Conservation (phyloP, 1,140 invertebrate species). For the Drusus annulatus region DNA sequence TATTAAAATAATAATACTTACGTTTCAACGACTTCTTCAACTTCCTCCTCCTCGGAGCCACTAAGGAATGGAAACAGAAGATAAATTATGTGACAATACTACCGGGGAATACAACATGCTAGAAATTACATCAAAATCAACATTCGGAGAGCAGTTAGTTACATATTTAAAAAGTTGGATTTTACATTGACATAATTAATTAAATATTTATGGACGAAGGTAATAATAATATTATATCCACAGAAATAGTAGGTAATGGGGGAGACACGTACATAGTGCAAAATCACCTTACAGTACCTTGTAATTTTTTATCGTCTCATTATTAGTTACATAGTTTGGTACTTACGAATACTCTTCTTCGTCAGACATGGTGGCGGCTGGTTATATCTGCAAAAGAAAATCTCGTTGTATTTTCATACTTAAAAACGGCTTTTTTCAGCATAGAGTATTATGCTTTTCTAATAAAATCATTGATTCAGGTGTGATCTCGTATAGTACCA, state of each 20-base stretch:
- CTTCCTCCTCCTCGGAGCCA: constrained; percentile 78
- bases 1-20: constrained; percentile 69
- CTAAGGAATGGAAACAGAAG: constrained; percentile 61
- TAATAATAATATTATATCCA: background rate
- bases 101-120: constrained; percentile 10
- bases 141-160: constrained; percentile 22
- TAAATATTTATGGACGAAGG: background rate
- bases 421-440: too few species aligned
- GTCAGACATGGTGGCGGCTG: constrained; percentile 79
- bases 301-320: background rate
- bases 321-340: constrained; percentile 50
- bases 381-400: constrained; percentile 72
- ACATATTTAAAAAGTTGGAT: background rate
- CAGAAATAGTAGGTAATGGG: background rate
- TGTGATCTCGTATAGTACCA: too few species aligned
- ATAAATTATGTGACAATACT: constrained; percentile 33
- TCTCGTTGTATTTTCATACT: background rate
- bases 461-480: too few species aligned
- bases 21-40: constrained; percentile 79
- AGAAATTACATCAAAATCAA: constrained; percentile 15
- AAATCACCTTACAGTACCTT: constrained; percentile 24
- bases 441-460: too few species aligned
- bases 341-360: constrained; percentile 85
- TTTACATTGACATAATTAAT: background rate
- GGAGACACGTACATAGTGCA: background rate